Evolutionary conservation across 2,113 vertebrate species (phyloP).

Genomic region (Thomomys bottae): DNA sequence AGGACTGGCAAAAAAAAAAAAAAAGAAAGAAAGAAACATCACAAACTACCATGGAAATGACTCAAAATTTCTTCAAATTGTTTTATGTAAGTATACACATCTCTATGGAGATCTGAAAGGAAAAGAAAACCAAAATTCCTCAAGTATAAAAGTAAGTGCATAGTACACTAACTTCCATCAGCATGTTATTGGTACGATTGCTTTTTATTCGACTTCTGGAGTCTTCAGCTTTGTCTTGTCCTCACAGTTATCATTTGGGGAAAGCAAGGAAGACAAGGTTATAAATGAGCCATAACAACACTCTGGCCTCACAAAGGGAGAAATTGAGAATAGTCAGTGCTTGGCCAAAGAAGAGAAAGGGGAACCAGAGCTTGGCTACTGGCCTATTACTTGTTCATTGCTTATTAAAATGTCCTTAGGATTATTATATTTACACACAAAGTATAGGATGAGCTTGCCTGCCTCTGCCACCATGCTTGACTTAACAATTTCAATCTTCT

Average conservation of each 20-base stretch:
- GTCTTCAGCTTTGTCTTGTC: background rate
- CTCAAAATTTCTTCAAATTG: background rate
- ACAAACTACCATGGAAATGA: background rate
- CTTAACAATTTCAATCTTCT: background rate
- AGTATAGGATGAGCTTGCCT: no score
- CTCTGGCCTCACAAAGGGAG: background rate
- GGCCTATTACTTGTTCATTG: background rate
- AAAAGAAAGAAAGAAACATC: conserved; percentile 15
- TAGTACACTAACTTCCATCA: background rate
- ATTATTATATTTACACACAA: background rate
- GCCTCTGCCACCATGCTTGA: no score
- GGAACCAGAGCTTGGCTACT: no score
- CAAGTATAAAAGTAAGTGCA: background rate
- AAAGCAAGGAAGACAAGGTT: background rate
- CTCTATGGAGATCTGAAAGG: background rate
- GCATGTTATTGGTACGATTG: background rate
- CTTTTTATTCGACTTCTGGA: background rate
- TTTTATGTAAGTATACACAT: background rate
- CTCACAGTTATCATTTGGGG: background rate
- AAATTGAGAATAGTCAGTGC: background rate
- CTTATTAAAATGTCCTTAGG: background rate
- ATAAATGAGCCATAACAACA: background rate
- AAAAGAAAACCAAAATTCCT: background rate
- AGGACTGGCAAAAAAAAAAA: no score
- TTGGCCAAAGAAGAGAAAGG: background rate